Conservation (phyloP, 2,888 invertebrate genomes). For the Deroplatys truncata region DNA sequence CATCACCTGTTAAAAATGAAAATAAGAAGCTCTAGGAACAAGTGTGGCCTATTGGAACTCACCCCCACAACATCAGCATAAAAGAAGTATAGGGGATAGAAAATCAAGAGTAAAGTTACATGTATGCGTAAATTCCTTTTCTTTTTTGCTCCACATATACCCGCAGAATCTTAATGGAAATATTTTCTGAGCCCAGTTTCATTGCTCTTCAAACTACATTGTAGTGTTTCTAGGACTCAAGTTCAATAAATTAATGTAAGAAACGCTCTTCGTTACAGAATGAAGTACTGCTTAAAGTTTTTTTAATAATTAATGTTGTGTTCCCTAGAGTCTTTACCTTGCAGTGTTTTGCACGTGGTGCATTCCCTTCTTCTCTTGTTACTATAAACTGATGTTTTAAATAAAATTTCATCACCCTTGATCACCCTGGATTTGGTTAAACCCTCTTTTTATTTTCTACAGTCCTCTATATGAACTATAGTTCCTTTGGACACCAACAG, state of each 20-base stretch:
- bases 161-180: not conserved
- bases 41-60: not conserved
- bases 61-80: not conserved
- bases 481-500: not conserved
- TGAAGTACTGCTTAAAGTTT: not conserved
- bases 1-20: not conserved
- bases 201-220: not conserved
- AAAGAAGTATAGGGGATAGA: not conserved
- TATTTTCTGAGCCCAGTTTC: not conserved
- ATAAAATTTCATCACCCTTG: not conserved
- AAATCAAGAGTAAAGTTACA: not conserved
- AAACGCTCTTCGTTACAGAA: not conserved
- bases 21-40: not conserved
- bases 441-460: not conserved
- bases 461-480: not conserved
- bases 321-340: not conserved
- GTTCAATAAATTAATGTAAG: not conserved
- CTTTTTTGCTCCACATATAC: not conserved
- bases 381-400: not conserved
- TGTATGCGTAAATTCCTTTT: not conserved
- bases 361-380: not conserved
- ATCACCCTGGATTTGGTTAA: not conserved
- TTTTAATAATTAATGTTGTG: not conserved
- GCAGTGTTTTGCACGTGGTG: not conserved
- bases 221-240: slow-evolving; percentile 1